Evolutionary conservation across 37 sponge, comb jelly and placozoan species (phyloP), one percentile per base, ranked within the genome.

Genomic region (Lycopodina hypogea): DNA sequence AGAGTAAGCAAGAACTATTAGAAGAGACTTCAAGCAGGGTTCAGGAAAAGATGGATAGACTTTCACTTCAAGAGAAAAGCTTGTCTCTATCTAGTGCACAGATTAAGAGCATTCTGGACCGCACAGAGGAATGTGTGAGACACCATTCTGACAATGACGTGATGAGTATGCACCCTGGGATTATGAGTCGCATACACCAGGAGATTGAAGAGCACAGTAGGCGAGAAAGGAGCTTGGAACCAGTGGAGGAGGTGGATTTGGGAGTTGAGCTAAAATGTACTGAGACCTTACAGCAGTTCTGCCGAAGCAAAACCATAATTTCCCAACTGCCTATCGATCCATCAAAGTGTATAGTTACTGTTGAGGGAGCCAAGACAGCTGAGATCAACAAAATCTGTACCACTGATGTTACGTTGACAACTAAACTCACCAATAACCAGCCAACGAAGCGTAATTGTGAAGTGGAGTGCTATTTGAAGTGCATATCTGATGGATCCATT

Each of bases 401-500:
- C n/a, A n/a, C 51, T 8, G 8, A 6, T 68, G 15, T 28, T 68
- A n/a, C n/a, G n/a, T n/a, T n/a, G n/a, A n/a, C n/a, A 6, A 14
- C 61, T 60, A 60, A n/a, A 60, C 23, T 17, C 4, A 22, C 61
- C 24, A 60, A 60, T 60, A 28, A 28, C 19, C 19, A 60, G 23
- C 61, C 26, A 8, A 60, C 61, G 19, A 60, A 60, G 24, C 61
- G 24, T 26, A 28, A 11, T 7, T 39, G 68, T 68, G 68, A 7
- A 3, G 21, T 75, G 2, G n/a, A 32, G 1, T 52, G 56, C 42
- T 14, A 75, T 14, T 28, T 60, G 76, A 60, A 75, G 62, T 75
- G 61, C n/a, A 60, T 75, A 1, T 60, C 53, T 14, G 30, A 73
- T 53, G 74, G 56, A 11, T 52, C 74, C 32, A 41, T 73, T 56